Base-by-base conservation (phyloP, 2,113 vertebrate species). In the Laticauda colubrina region DNA sequence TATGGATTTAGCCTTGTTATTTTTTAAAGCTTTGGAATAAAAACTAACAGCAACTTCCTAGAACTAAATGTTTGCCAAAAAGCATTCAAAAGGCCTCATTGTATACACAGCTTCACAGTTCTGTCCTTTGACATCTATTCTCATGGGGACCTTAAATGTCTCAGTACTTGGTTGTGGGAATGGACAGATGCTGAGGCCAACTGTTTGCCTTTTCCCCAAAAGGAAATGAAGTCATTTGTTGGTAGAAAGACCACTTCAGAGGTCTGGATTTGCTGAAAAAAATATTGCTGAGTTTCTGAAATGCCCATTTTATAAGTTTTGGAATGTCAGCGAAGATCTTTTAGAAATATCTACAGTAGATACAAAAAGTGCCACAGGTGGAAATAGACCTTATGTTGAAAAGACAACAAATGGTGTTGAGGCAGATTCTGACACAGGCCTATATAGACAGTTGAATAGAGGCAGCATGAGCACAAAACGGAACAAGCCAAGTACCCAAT, bases 391-490 rank as follows among this genome's bases (percentile, higher is more conserved):
- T 93, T 18, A 55, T 95, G 92, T 85, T 93, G 93, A 89, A 96
- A 94, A 90, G 54, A 93, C 81, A 75, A 53, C 2, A 3, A 14
- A 12, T 26, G 39, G n/a, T 75, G 92, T 90, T 81, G n/a, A 81
- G 34, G 56, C 55, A 56, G 23, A 91, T 96, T 96, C 93, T 93
- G 93, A 95, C 94, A 93, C 88, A 51, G 90, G 57, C 90, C 94
- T 96, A 93, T 94, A 92, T 91, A 94, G 96, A 94, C 55, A 91
- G 24, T 48, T 94, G 95, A 93, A 96, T 94, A 93, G 54, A 96
- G 93, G 0, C 88, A 88, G 92, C 55, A 51, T 3, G 0, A 1
- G 8, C 3, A n/a, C 89, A 88, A 86, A 93, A 96, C 93, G 94
- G 89, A 96, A 94, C 91, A 94, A 91, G 56, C 88, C 39, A 90